phyloP scores from a whole-genome alignment of 2,113 vertebrate genomes.

The Calypte anna region DNA sequence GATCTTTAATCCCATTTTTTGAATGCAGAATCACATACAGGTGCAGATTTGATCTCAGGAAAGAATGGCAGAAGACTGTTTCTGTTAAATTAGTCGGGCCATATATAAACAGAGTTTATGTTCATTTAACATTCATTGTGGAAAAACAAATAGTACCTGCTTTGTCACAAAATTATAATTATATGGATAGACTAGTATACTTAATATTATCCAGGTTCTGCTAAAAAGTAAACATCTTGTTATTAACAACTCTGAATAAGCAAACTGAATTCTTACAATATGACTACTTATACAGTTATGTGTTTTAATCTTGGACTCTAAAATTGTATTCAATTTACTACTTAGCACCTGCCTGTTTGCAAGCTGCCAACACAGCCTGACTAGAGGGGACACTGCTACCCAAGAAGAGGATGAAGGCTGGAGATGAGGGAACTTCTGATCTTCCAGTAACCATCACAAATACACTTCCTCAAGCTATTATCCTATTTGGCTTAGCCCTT shows the following conservation, averaged over 20 bases:
- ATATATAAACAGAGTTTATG: not conserved
- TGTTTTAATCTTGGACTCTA: not conserved
- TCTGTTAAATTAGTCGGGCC: not conserved
- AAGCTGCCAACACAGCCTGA: not conserved
- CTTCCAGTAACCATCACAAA: not conserved
- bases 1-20: not conserved
- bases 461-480: not conserved
- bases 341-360: not conserved
- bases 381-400: rapidly evolving
- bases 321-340: not conserved
- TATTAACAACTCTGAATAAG: not conserved
- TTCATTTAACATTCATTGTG: not conserved
- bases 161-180: not conserved
- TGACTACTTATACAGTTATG: not conserved
- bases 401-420: not conserved
- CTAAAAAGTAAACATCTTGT: not conserved
- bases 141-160: not conserved
- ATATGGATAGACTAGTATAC: not conserved
- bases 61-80: not conserved
- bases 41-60: not conserved
- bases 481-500: not conserved
- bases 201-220: not conserved
- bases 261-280: not conserved
- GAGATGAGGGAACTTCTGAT: not conserved
- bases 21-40: not conserved